Base-by-base conservation (phyloP, 92 coral and sea anemone species). In the Palythoa caribaeorum region DNA sequence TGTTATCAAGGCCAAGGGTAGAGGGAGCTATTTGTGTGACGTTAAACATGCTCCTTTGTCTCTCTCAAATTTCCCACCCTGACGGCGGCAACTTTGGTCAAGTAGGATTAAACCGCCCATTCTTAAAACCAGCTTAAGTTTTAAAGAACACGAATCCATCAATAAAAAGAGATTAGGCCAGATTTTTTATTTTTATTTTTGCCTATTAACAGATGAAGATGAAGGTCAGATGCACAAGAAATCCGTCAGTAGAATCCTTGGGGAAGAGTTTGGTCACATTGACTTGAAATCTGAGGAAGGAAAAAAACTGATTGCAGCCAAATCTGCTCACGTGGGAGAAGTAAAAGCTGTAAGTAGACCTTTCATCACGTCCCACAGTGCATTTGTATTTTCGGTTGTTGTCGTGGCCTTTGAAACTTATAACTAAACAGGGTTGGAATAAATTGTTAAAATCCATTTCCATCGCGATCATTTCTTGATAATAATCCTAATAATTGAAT, bases 271-370 rank as follows among this genome's bases (percentile, higher is more conserved):
- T 83, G 94, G 92, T 35, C 90, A 80, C 10, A 91, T 97, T 68
- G 94, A 93, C 80, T 60, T 91, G 54, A 83, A 90, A 6, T 93
- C 99, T 13, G 91, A 90, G 6, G 98, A 95, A 87, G 98, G 97
- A 55, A 92, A 90, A 81, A 86, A 90, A 76, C 38, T 97, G 19
- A 52, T 97, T 60, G 91, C 89, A 15, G 96, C 98, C 20, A 97
- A 93, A 69, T 97, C 99, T 3, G 77, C 88, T 5, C 97, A 97
- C 76, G 95, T 92, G 9, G 96, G 96, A 5, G 95, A 96, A 78
- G 96, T 97, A 37, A 73, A 81, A 38, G 92, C 78, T 77, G 98
- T 94, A 11, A 90, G 9, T 14, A 16, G 7, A 16, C 35, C 17
- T 63, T 5, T 63, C 38, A 71, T 38, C 6, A 3, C 14, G 37